Evolutionary conservation across 1,140 invertebrate species (phyloP).

Genomic region (Tetramorium simillimum): DNA sequence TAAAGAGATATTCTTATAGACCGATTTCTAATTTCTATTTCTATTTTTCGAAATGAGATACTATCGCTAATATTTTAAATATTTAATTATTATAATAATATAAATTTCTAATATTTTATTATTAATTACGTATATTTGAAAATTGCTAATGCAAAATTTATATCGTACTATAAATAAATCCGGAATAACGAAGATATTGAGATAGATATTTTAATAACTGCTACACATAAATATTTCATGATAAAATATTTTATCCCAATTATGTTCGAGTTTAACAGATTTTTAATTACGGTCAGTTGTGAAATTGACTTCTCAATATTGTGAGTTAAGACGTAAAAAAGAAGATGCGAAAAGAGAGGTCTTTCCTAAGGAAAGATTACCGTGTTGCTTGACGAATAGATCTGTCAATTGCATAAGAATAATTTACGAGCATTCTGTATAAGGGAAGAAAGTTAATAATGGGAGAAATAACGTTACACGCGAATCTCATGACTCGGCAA

Average conservation of each 20-base stretch:
- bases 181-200: background rate
- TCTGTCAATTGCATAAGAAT: constrained; percentile 14
- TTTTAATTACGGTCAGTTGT: background rate
- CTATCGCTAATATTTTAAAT: background rate
- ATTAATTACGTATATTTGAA: background rate
- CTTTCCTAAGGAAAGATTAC: background rate
- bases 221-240: background rate
- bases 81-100: background rate
- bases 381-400: background rate
- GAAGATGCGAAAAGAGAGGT: background rate
- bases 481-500: constrained; percentile 6
- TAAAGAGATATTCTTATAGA: background rate
- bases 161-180: background rate
- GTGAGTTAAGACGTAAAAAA: background rate
- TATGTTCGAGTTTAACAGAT: background rate
- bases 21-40: background rate
- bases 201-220: background rate
- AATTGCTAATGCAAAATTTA: background rate
- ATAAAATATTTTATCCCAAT: background rate
- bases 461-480: background rate
- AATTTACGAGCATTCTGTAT: constrained; percentile 9
- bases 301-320: background rate
- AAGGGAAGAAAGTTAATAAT: constrained; percentile 43
- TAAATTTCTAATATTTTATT: background rate
- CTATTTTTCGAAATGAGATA: background rate